These are phyloP conservation scores for Laticauda laticaudata DNA, from an alignment of 2,113 vertebrate species.

Conservation along the genomic window DNA sequence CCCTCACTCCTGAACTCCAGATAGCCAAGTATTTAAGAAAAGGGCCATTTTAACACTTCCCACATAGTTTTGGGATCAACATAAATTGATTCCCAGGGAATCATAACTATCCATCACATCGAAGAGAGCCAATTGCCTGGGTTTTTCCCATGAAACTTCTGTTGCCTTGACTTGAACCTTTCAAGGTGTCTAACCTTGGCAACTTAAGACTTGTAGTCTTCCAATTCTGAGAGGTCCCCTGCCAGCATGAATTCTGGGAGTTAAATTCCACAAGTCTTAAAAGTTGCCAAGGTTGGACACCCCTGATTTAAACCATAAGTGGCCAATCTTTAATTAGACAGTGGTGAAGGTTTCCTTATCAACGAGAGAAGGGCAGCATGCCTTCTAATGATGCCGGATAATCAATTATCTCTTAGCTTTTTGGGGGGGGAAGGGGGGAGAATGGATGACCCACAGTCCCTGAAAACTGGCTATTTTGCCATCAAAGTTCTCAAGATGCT, in stretches of 20 bases:
- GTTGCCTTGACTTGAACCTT: background rate
- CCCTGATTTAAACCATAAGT: background rate
- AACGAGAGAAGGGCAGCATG: background rate
- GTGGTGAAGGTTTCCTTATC: background rate
- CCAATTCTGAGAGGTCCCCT: background rate
- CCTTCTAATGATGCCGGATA: background rate
- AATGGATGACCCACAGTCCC: background rate
- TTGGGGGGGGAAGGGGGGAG: background rate
- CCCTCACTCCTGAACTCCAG: constrained; percentile 16
- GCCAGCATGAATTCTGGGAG: background rate
- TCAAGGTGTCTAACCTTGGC: background rate
- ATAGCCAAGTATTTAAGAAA: constrained; percentile 39
- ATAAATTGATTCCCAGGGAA: background rate
- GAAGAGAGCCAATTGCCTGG: background rate
- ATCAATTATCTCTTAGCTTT: background rate
- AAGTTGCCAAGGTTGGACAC: background rate
- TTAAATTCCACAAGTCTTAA: background rate
- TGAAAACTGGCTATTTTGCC: background rate
- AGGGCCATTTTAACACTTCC: background rate
- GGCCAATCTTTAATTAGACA: background rate
- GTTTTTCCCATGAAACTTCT: background rate
- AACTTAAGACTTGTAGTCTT: background rate
- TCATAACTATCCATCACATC: background rate
- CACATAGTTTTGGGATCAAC: background rate
- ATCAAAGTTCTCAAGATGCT: background rate